These are phyloP conservation scores for Geothlypis trichas DNA, from an alignment of 2,113 vertebrate genomes.

Conservation along the genomic window DNA sequence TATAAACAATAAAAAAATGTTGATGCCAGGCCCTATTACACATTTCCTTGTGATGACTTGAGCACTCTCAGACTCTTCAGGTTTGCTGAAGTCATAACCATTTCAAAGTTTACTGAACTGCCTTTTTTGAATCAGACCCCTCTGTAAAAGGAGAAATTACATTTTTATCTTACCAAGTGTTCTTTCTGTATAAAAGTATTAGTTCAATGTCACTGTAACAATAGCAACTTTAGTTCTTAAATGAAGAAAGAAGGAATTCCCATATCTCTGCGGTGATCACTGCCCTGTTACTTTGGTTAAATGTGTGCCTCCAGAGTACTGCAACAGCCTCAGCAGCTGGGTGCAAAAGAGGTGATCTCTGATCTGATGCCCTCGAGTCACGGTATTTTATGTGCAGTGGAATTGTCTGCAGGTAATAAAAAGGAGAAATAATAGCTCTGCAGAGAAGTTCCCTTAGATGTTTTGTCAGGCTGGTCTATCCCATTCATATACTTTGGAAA, in stretches of 20 bases:
- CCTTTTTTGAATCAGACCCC: not conserved
- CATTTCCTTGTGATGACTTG: not conserved
- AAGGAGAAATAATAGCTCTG: slow-evolving; percentile 47
- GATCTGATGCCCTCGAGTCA: slow-evolving; percentile 26
- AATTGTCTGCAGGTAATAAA: slow-evolving; percentile 18
- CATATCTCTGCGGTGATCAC: not conserved
- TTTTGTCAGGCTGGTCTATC: not conserved
- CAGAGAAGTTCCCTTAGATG: slow-evolving; percentile 4
- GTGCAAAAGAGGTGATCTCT: slow-evolving; percentile 54
- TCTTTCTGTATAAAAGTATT: slow-evolving; percentile 10
- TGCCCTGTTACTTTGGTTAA: slow-evolving; percentile 37
- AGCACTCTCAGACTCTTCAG: not conserved
- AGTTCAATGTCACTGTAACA: not conserved
- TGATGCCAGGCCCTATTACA: not conserved
- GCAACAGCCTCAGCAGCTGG: slow-evolving; percentile 25
- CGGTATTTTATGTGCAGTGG: not conserved
- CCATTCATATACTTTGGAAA: not conserved
- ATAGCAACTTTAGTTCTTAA: slow-evolving; percentile 1
- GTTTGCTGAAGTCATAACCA: not conserved
- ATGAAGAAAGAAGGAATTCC: not conserved
- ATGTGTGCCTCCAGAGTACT: not conserved
- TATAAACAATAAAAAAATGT: not conserved
- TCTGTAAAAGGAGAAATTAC: not conserved
- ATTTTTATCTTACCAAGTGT: not conserved
- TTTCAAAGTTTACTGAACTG: not conserved